Percentiles rank a stretch among this genome's conserved stretches.
phyloP scores from a whole-genome alignment of 2,888 invertebrate genomes.

The Acrobasis consociella region DNA sequence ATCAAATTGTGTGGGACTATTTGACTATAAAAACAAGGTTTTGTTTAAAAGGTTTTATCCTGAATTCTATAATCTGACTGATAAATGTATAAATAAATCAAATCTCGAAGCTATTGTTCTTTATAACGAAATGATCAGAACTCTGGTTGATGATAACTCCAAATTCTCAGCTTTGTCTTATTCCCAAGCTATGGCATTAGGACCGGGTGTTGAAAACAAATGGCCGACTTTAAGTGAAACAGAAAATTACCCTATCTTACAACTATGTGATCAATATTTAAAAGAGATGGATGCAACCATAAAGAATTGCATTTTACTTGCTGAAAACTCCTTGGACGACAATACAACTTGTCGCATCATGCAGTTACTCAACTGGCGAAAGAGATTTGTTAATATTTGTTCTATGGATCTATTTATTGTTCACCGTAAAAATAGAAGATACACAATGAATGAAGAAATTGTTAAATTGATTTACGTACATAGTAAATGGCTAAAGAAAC shows the following conservation, averaged over 20 bases:
- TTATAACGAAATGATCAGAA: slow-evolving; percentile 63
- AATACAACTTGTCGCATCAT: slow-evolving; percentile 65
- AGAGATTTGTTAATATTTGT: slow-evolving; percentile 70
- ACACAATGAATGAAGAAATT: slow-evolving; percentile 75
- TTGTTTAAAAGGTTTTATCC: slow-evolving; percentile 55
- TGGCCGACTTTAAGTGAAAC: slow-evolving; percentile 54
- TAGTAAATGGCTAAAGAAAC: slow-evolving; percentile 89
- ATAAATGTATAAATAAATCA: slow-evolving; percentile 38
- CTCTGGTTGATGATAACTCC: slow-evolving; percentile 38
- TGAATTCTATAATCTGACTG: slow-evolving; percentile 46
- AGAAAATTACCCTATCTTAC: slow-evolving; percentile 79
- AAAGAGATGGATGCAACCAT: slow-evolving; percentile 72
- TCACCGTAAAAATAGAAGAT: slow-evolving; percentile 51
- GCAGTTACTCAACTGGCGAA: slow-evolving; percentile 80
- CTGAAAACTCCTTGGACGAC: slow-evolving; percentile 48
- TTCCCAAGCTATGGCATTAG: slow-evolving; percentile 69
- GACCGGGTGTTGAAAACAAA: slow-evolving; percentile 32
- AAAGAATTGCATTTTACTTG: slow-evolving; percentile 27
- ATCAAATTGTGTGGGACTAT: slow-evolving; percentile 39
- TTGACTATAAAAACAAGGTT: slow-evolving; percentile 6
- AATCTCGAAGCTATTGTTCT: slow-evolving; percentile 73
- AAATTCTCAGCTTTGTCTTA: slow-evolving; percentile 74
- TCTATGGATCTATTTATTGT: slow-evolving; percentile 55
- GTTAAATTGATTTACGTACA: slow-evolving; percentile 86
- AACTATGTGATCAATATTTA: slow-evolving; percentile 75